A percentile compares a stretch with the other conserved stretches of the same genome.
These are phyloP conservation scores for Amiota communis DNA, from an alignment of 2,888 invertebrate species.

Conservation along the genomic window DNA sequence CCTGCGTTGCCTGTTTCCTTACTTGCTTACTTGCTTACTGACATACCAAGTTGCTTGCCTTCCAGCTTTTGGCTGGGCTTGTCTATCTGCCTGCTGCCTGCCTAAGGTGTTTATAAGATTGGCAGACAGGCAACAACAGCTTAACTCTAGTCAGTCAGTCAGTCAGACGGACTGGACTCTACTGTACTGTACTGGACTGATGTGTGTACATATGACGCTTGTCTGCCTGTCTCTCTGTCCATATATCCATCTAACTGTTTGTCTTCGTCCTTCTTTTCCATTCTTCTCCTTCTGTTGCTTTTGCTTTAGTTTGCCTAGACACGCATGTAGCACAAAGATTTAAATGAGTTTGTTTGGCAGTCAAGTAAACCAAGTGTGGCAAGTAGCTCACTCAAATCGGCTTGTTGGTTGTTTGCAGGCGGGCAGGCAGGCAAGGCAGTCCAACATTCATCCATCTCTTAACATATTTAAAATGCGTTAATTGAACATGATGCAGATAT, in stretches of 20 bases:
- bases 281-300: background rate
- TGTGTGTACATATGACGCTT: slow-evolving; percentile 14
- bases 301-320: background rate
- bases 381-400: slow-evolving; percentile 15
- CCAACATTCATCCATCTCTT: background rate
- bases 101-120: no score
- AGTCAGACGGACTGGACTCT: background rate
- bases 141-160: background rate
- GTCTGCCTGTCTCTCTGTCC: background rate
- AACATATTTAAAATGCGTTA: slow-evolving; percentile 43
- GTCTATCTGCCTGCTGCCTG: no score
- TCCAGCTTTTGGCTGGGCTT: no score
- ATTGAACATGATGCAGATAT: slow-evolving; percentile 62
- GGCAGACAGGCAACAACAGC: background rate
- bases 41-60: background rate
- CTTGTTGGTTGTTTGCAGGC: background rate
- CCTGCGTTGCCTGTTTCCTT: background rate
- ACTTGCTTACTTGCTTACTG: background rate
- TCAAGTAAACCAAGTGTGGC: slow-evolving; percentile 10
- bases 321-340: background rate
- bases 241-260: background rate
- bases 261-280: slow-evolving; percentile 1
- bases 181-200: background rate
- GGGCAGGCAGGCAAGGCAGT: no score
- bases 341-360: slow-evolving; percentile 8